phyloP scores from a whole-genome alignment of 2,113 vertebrate species.

The Nicator chloris region DNA sequence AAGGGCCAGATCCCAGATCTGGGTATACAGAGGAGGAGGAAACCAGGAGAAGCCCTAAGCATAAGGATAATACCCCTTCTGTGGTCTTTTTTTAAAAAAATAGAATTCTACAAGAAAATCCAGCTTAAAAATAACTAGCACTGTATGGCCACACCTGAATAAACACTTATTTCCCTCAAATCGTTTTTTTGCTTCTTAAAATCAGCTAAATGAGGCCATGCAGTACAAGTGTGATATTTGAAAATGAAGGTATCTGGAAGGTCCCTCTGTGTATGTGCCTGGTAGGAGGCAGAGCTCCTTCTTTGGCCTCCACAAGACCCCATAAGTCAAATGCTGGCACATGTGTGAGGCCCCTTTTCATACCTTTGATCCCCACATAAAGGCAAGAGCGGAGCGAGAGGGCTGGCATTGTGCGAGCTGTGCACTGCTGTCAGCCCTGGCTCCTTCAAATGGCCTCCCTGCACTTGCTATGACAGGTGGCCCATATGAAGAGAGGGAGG shows the following conservation, averaged over 20 bases:
- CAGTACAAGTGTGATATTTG: not conserved
- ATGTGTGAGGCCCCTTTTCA: slow-evolving; percentile 48
- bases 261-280: not conserved
- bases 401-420: slow-evolving; percentile 1
- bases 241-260: not conserved
- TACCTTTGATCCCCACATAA: slow-evolving; percentile 43
- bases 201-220: not conserved
- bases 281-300: slow-evolving; percentile 34
- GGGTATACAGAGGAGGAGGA: not conserved
- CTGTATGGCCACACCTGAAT: not conserved
- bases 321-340: slow-evolving; percentile 51
- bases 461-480: slow-evolving; percentile 48
- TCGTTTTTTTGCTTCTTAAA: not conserved
- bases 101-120: not conserved
- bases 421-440: slow-evolving; percentile 24
- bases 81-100: not conserved
- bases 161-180: not conserved
- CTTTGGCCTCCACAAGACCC: not conserved
- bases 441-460: slow-evolving; percentile 31
- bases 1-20: not conserved
- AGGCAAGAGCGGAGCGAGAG: not conserved
- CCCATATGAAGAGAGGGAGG: slow-evolving; percentile 12
- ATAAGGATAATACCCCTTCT: not conserved
- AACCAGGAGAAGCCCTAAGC: not conserved
- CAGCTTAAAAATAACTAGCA: not conserved